Evolutionary conservation across 2,888 invertebrate species (phyloP), one percentile per base, ranked within the genome.

Genomic region (Celastrina argiolus): DNA sequence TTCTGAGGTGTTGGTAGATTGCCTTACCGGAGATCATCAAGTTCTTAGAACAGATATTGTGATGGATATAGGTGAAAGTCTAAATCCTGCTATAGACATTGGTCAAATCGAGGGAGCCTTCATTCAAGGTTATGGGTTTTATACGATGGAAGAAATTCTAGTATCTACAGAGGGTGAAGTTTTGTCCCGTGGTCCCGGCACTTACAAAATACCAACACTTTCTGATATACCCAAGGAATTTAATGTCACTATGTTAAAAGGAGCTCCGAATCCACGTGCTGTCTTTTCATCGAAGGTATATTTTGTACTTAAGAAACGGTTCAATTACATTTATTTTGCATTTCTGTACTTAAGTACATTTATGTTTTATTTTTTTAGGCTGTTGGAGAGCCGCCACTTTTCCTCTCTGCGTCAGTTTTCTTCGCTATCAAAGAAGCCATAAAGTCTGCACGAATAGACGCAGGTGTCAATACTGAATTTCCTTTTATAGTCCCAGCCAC

Each of bases 301-400:
- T 45, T 18, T 8, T 42, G 7, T 5, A 36, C 10, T 36, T 5
- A 36, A 7, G 7, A 34, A 34, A 7, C 34, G 3, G 34, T 34
- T 7, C 34, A 3, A 7, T 36, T 36, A 10, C 28, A 28, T 36
- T 10, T 2, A 16, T 42, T 45, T 45, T 45, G 18, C 16, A 16
- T 45, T 8, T 18, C 16, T 45, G 28, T 1, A 18, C 16, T 45
- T 16, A n/a, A 16, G 42, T 42, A n/a, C 7, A 45, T 5, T n/a
- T 6, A 28, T 14, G 4, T 14, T 56, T 56, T 56, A 6, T 36
- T 0, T 18, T 89, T 90, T 42, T 75, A 97, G 97, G 98, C 97
- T 69, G 94, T 98, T n/a, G 98, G 99, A 0, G 99, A 99, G 83
- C 99, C 99, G 0, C 98, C 99, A 0, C 85, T 99, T 2, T 97